A percentile compares a stretch with the other conserved stretches of the same genome.
These are phyloP conservation scores for Mactra quadrangularis DNA, from an alignment of 1,140 invertebrate species.

Conservation along the genomic window DNA sequence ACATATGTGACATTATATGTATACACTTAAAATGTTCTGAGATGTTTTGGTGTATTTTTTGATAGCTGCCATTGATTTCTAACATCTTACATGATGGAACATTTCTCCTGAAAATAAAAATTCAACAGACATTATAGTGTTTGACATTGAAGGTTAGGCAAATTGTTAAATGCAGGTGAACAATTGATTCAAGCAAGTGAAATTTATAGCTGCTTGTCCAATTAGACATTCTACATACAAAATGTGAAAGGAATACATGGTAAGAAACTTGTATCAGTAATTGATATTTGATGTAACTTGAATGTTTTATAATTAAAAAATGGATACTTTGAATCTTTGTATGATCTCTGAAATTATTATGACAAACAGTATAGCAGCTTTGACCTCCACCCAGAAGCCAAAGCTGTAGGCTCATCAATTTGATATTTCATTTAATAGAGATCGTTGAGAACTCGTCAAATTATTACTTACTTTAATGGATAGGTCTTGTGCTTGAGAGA, in stretches of 20 bases:
- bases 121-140: background rate
- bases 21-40: background rate
- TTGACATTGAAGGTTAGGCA: background rate
- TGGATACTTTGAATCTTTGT: too few relatives aligned
- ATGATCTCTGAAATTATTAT: too few relatives aligned
- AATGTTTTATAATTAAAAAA: too few relatives aligned
- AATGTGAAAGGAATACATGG: background rate
- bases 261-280: background rate
- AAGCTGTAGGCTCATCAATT: too few relatives aligned
- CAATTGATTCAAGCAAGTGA: background rate
- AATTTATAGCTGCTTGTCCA: background rate
- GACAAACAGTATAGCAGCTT: too few relatives aligned
- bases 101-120: slow-evolving; percentile 23
- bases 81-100: slow-evolving; percentile 18
- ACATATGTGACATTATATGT: background rate
- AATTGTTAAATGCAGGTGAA: background rate
- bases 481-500: too few relatives aligned
- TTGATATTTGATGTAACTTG: background rate
- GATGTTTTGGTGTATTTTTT: background rate
- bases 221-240: background rate
- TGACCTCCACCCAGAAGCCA: too few relatives aligned
- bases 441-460: too few relatives aligned
- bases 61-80: slow-evolving; percentile 11
- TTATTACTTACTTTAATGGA: too few relatives aligned
- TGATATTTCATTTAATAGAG: too few relatives aligned